Evolutionary conservation across 2,888 invertebrate genomes (phyloP), one percentile per base, ranked within the genome.

Genomic region (Diarsia dahlii): DNA sequence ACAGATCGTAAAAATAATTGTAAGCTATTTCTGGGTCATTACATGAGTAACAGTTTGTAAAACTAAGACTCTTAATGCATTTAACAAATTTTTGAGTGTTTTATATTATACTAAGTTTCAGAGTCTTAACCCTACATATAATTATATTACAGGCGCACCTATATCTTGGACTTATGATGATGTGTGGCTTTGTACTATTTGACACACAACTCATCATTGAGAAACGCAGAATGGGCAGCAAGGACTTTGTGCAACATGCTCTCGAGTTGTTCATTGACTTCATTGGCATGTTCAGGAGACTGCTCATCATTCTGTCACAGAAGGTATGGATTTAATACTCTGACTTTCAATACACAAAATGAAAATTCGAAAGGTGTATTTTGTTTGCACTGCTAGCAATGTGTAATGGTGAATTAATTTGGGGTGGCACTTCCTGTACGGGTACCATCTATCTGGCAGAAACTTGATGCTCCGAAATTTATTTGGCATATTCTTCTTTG

Each of bases 191-290:
- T 95, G 98, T 99, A 20, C 97, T 99, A 84, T 99, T 98, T 91
- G 99, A 99, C 95, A 99, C 99, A n/a, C 99, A 99, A 96, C 96
- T 99, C 86, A 99, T 99, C 87, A 98, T 99, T 89, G 99, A 99
- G 95, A 99, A 99, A 94, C 97, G 98, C 87, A 97, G 99, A 83
- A 97, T 97, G 95, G 99, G 99, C 80, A 99, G 97, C 97, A 98
- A 98, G 93, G 99, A 99, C 96, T 99, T 98, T 93, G 98, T 99
- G 85, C 97, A 97, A 94, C 99, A 99, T 94, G 98, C 99, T 20
- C 97, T 99, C 87, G 99, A 99, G 92, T 97, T 99, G 84, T 99
- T 99, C 97, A 98, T 99, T 91, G 99, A 99, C 95, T 98, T 99
- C 92, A 97, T 99, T 94, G 98, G 98, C 90, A 97, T 99, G 92